These are phyloP conservation scores for Daktulosphaira vitifoliae DNA, from an alignment of 1,140 invertebrate species.

Conservation along the genomic window DNA sequence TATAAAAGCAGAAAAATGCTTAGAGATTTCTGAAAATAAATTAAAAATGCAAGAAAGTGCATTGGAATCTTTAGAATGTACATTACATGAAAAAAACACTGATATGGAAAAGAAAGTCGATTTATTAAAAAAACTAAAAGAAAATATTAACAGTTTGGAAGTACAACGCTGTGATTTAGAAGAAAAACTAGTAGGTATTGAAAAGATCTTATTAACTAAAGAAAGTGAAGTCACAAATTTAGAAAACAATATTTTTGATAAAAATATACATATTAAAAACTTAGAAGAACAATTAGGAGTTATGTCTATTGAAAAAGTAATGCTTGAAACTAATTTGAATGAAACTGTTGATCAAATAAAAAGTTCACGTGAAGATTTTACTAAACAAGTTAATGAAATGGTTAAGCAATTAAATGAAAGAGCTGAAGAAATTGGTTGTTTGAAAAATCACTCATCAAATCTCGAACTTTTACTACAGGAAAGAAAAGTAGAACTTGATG, in stretches of 20 bases:
- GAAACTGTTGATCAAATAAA: not conserved
- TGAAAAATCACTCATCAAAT: not conserved
- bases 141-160: not conserved
- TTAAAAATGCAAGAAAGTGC: not conserved
- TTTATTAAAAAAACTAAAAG: not conserved
- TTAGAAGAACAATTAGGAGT: slow-evolving; percentile 10
- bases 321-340: slow-evolving; percentile 16
- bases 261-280: not conserved
- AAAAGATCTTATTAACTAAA: not conserved
- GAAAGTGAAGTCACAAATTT: not conserved
- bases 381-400: not conserved
- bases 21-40: not conserved
- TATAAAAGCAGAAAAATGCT: not conserved
- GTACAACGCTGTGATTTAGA: not conserved
- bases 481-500: slow-evolving; percentile 3
- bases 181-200: not conserved
- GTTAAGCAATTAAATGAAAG: not conserved
- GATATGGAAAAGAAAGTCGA: not conserved
- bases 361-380: not conserved
- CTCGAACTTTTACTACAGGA: not conserved
- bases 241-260: not conserved
- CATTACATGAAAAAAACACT: not conserved
- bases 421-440: not conserved
- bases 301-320: slow-evolving; percentile 9
- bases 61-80: not conserved